Base-by-base conservation (phyloP, 2,113 vertebrate species). In the Tricholaema leucomelas region DNA sequence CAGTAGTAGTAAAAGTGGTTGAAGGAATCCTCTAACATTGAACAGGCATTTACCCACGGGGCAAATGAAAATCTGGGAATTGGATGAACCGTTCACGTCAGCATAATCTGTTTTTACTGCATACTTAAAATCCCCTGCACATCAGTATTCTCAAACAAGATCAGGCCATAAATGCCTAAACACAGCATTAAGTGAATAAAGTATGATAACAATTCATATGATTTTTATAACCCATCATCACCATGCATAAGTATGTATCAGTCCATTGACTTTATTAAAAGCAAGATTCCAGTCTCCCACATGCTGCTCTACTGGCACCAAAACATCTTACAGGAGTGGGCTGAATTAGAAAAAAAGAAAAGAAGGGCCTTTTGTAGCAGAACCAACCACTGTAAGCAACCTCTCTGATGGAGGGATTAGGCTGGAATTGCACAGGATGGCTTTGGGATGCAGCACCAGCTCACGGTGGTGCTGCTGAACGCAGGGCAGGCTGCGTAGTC, bases 201-300 rank as follows among this genome's bases (percentile, higher is more conserved):
- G 54, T 61, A 91, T 75, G 79, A 55, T 63, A 84, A 69, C 71
- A 88, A 93, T 81, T 87, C 74, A 61, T 42, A 52, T 40, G 15
- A 75, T 73, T 95, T 93, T 91, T 90, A 94, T 84, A 94, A 95
- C 63, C 40, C 28, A 73, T 88, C 93, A 94, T 91, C 81, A 73
- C 59, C 56, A 65, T 10, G 60, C 55, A 1, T 46, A 91, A 91
- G 50, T 46, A 76, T 8, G 44, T 70, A 85, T 70, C 87, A 89
- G 79, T 76, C 67, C 91, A 87, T 3, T 85, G 75, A 85, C 50
- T 94, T 89, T 38, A 91, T 80, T 74, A 89, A 92, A 91, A 73
- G 67, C 56, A 91, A 85, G 75, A 82, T 50, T 91, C 64, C 84
- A 55, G 40, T 79, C 55, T 89, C 60, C n/a, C 72, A 46, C 72